These are phyloP conservation scores for Channallabes apus DNA, from an alignment of 2,797 vertebrate species.

Conservation along the genomic window DNA sequence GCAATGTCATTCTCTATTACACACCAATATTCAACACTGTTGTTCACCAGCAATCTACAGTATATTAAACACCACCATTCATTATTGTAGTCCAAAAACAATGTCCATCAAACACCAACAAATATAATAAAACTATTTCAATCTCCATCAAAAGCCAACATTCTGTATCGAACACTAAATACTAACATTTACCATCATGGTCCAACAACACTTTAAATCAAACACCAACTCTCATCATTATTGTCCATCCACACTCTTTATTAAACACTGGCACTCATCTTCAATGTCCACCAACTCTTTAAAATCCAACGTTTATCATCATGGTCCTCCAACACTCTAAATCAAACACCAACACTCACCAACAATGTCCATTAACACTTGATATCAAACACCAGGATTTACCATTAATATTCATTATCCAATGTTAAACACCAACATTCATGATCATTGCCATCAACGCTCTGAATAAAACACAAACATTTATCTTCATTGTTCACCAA, in stretches of 20 bases:
- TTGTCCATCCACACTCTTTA: neutral
- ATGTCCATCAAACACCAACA: neutral
- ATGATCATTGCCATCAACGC: neutral
- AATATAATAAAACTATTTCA: neutral
- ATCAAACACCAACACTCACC: too few species aligned
- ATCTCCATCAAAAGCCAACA: neutral
- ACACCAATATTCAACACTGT: neutral
- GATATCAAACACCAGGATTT: neutral
- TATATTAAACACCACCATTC: neutral
- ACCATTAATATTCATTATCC: neutral
- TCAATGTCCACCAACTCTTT: neutral
- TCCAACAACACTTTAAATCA: neutral
- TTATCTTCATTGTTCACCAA: neutral
- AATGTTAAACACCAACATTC: neutral
- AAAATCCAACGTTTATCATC: neutral
- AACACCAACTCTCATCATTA: neutral
- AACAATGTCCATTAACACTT: neutral
- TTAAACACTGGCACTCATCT: neutral
- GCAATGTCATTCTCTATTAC: neutral
- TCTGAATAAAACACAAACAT: neutral
- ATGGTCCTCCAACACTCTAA: neutral
- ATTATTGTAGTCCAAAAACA: neutral
- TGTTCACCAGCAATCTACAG: neutral
- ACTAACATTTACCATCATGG: neutral
- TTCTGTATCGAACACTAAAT: neutral